Evolutionary conservation across 2,113 vertebrate genomes (phyloP).

Genomic region (Tonatia bakeri): DNA sequence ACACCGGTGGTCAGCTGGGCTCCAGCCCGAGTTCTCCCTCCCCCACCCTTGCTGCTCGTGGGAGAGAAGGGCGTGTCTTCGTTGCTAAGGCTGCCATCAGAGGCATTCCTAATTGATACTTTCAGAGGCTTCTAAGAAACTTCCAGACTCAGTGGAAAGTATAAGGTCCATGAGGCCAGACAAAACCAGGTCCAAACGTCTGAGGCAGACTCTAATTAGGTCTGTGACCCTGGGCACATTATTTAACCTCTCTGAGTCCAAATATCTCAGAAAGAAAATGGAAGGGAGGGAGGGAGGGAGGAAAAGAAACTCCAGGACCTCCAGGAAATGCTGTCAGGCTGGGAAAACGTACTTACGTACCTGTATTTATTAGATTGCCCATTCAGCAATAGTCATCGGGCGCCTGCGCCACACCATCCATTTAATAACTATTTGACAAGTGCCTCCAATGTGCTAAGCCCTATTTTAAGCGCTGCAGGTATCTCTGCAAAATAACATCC

Average conservation of each 20-base stretch:
- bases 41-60: neutral
- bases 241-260: neutral
- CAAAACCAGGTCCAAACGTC: neutral
- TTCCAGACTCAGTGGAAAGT: neutral
- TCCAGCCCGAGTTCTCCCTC: neutral
- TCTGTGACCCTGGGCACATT: neutral
- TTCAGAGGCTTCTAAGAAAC: conserved; percentile 13
- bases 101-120: neutral
- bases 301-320: neutral
- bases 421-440: neutral
- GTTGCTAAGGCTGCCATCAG: neutral
- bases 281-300: rapidly evolving
- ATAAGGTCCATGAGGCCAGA: neutral
- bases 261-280: neutral
- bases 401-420: neutral
- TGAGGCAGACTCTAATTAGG: neutral
- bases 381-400: neutral
- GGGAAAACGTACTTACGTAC: rapidly evolving
- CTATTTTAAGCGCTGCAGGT: neutral
- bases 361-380: neutral
- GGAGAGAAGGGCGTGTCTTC: neutral
- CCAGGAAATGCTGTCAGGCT: neutral
- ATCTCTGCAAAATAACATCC: neutral
- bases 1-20: rapidly evolving
- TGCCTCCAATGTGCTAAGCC: neutral